Conservation (phyloP, 2,888 invertebrate genomes). For the Brachycybe producta region DNA sequence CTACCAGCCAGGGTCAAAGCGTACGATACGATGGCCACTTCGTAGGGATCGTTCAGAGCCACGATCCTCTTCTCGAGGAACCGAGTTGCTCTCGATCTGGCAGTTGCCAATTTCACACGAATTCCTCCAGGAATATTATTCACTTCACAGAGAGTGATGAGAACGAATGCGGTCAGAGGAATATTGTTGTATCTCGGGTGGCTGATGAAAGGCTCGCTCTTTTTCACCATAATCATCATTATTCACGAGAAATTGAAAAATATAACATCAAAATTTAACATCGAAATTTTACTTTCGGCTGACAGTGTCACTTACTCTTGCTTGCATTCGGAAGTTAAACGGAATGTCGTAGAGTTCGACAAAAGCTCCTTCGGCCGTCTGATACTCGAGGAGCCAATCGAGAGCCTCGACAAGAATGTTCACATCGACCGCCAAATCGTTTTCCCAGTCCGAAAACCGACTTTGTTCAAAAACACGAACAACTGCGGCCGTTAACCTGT, state of each 20-base stretch:
- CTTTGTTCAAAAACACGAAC: slow-evolving; percentile 38
- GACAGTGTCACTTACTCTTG: slow-evolving; percentile 4
- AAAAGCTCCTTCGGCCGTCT: slow-evolving; percentile 30
- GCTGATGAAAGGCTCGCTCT: not conserved
- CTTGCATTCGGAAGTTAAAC: slow-evolving; percentile 8
- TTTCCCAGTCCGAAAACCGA: slow-evolving; percentile 43
- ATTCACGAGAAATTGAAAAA: not conserved
- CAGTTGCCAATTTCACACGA: slow-evolving; percentile 27
- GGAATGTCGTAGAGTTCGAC: slow-evolving; percentile 21
- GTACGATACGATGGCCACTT: slow-evolving; percentile 40
- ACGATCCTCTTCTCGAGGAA: slow-evolving; percentile 33
- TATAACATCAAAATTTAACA: not conserved
- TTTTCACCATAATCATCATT: not conserved
- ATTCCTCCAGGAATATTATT: slow-evolving; percentile 31
- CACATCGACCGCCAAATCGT: slow-evolving; percentile 40
- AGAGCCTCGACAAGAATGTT: slow-evolving; percentile 34
- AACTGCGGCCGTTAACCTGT: slow-evolving; percentile 42
- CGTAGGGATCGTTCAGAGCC: slow-evolving; percentile 35
- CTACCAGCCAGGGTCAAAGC: slow-evolving; percentile 36
- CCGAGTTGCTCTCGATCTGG: slow-evolving; percentile 27
- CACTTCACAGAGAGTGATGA: slow-evolving; percentile 37
- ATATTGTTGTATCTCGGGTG: slow-evolving; percentile 26
- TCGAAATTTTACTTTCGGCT: not conserved
- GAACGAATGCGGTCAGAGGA: slow-evolving; percentile 42
- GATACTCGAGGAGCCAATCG: slow-evolving; percentile 32